Evolutionary conservation across 2,797 vertebrate species (phyloP).

Genomic region (Fistularia commersonii): DNA sequence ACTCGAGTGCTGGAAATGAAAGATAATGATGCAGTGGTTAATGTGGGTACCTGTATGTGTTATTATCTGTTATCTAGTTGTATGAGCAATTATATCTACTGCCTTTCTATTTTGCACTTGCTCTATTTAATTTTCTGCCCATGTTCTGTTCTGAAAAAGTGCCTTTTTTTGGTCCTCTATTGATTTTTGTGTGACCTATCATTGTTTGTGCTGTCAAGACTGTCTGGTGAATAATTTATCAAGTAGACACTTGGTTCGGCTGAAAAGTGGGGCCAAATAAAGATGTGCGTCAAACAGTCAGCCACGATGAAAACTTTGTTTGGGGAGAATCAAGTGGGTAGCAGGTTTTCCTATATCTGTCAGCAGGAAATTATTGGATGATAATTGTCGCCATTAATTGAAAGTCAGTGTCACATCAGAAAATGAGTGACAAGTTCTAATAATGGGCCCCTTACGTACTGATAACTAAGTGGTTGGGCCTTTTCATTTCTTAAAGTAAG

Average conservation of each 20-base stretch:
- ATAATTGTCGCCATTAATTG: neutral
- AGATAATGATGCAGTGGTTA: too few relatives aligned
- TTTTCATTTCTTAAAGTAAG: too few relatives aligned
- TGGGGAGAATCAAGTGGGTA: conserved; percentile 6
- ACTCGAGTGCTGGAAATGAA: too few relatives aligned
- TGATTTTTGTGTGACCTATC: too few relatives aligned
- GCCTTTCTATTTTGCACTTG: too few relatives aligned
- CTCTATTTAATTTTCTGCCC: too few relatives aligned
- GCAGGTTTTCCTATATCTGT: neutral
- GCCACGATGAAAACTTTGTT: conserved; percentile 2
- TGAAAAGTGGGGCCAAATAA: neutral
- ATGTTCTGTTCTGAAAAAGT: too few relatives aligned
- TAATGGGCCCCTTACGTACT: neutral
- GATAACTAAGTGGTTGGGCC: too few relatives aligned
- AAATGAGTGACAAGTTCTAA: neutral
- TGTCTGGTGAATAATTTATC: conserved; percentile 1
- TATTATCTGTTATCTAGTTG: too few relatives aligned
- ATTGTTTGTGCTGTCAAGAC: conserved; percentile 2
- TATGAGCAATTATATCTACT: too few relatives aligned
- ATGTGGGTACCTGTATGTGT: too few relatives aligned
- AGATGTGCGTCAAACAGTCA: conserved; percentile 5
- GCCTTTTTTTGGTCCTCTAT: too few relatives aligned
- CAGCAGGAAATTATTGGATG: neutral
- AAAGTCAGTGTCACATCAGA: neutral
- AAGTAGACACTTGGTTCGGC: neutral